Base-by-base conservation (phyloP, 2,113 vertebrate genomes). In the Acanthisitta chloris region DNA sequence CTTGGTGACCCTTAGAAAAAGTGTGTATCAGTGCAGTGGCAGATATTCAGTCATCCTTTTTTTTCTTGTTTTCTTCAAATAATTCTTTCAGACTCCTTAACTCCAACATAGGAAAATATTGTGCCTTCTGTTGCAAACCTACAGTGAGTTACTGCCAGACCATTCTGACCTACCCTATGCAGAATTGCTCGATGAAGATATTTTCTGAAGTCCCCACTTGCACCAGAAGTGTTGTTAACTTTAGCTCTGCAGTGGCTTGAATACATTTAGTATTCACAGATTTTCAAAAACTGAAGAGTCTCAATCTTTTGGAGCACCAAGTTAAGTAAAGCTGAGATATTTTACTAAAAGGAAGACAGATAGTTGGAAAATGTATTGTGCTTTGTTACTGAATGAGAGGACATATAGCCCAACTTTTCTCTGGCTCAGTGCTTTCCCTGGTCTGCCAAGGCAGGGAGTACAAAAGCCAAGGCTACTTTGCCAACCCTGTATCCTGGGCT, bases 361-460 rank as follows among this genome's bases (percentile, higher is more conserved):
- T 34, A 64, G 11, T 14, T 79, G 51, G 48, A 86, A 87, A 78
- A 71, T 18, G 9, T 72, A 4, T 5, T 52, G 6, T 2, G 0
- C 8, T 71, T 48, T 72, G 12, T 74, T 85, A 64, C 7, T 10
- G 48, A 28, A 11, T 18, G 28, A 55, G 45, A 69, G 36, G 33
- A 42, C 0, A 0, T 40, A 7, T 28, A 45, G 14, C 45, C 45
- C 38, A 38, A 14, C 16, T 77, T 61, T 76, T 77, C 26, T 38
- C 8, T 18, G 34, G 26, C 38, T 23, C 17, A 15, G 7, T 19
- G 34, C 25, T 49, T 51, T 51, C n/a, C n/a, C 14, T 1, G 3
- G 16, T 38, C 23, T 67, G 42, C n/a, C 0, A 3, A 48, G 57
- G 40, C 54, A 25, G 7, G 23, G 14, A 0, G 0, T 38, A 21